Evolutionary conservation across 2,797 vertebrate genomes (phyloP).

Genomic region (Channallabes apus): DNA sequence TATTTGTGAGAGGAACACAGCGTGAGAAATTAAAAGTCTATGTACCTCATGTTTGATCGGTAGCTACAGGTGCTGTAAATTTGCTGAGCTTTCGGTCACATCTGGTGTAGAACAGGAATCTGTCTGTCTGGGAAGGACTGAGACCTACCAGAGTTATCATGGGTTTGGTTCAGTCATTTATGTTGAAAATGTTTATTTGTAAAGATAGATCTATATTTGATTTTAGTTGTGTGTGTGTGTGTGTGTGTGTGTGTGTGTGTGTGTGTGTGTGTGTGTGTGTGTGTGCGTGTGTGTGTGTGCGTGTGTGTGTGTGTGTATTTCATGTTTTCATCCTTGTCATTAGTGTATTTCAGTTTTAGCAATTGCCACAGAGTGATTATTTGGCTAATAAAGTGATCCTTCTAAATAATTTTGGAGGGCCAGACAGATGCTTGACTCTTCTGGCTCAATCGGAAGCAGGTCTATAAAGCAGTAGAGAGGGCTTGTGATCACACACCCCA

Average conservation of each 20-base stretch:
- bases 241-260: too few relatives aligned
- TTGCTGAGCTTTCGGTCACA: conserved; percentile 30
- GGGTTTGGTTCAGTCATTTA: conserved; percentile 24
- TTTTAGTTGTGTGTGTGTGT: conserved; percentile 1
- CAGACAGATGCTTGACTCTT: conserved; percentile 44
- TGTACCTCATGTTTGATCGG: conserved; percentile 35
- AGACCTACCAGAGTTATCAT: conserved; percentile 32
- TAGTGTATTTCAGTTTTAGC: conserved; percentile 17
- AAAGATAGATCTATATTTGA: not conserved
- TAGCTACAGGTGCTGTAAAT: not conserved
- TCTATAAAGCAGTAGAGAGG: conserved; percentile 39
- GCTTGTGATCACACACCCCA: conserved; percentile 21
- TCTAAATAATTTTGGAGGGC: conserved; percentile 29
- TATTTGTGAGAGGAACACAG: not conserved
- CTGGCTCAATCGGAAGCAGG: conserved; percentile 32
- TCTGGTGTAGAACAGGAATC: conserved; percentile 14
- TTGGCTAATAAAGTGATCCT: conserved; percentile 39
- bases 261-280: conserved; percentile 1
- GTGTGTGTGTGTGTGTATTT: conserved; percentile 4
- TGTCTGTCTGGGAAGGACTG: not conserved
- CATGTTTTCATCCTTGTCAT: not conserved
- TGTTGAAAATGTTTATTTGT: not conserved
- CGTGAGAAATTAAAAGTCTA: conserved; percentile 35
- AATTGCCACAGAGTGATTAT: conserved; percentile 35
- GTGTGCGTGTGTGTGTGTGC: not conserved